Percentiles rank a stretch among this genome's conserved stretches.
These are phyloP conservation scores for Coracias cyanogaster DNA, from an alignment of 2,797 vertebrate genomes.

Conservation along the genomic window DNA sequence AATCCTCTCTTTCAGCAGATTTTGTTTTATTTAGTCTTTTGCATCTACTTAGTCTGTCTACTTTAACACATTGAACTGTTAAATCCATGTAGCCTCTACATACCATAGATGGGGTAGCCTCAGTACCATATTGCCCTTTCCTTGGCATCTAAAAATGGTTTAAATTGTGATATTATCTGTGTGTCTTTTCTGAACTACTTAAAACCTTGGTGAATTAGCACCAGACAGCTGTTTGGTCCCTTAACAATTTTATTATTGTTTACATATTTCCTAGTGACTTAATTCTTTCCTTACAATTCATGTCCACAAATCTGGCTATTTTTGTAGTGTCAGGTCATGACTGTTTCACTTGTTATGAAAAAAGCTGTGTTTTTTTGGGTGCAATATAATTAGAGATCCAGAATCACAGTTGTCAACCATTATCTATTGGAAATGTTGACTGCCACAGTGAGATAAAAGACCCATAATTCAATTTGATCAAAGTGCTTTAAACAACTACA, in stretches of 20 bases:
- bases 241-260: not conserved
- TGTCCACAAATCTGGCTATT: conserved; percentile 14
- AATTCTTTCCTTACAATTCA: conserved; percentile 10
- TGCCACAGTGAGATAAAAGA: conserved; percentile 21
- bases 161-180: not conserved
- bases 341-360: not conserved
- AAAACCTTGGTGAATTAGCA: not conserved
- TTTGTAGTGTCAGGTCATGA: not conserved
- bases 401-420: conserved; percentile 1
- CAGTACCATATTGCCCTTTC: not conserved
- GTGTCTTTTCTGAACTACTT: not conserved
- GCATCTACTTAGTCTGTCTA: not conserved
- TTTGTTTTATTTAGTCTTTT: not conserved
- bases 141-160: not conserved
- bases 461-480: conserved; percentile 43
- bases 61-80: not conserved
- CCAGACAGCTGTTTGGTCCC: not conserved
- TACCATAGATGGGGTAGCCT: not conserved
- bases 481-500: conserved; percentile 14
- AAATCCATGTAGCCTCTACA: not conserved
- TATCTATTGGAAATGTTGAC: conserved; percentile 15
- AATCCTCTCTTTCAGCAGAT: not conserved
- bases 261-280: not conserved
- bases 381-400: conserved; percentile 3
- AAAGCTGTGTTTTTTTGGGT: not conserved